Base-by-base conservation (phyloP, 2,888 invertebrate genomes). In the Synergus laeviventris region DNA sequence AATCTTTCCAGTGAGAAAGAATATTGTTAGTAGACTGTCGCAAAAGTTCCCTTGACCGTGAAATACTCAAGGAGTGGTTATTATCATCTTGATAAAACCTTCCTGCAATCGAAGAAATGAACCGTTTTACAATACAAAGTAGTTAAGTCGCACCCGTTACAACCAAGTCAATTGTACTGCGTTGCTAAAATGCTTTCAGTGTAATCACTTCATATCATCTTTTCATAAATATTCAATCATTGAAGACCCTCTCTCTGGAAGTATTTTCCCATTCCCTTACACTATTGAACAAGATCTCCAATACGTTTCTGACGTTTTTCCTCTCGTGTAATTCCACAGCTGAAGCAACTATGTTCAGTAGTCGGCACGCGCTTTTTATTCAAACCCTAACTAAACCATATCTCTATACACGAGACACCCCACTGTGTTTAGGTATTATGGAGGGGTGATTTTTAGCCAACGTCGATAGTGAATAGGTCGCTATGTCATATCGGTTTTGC, bases 351-450 rank as follows among this genome's bases (percentile, higher is more conserved):
- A 8, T 80, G 78, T 78, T 81, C 79, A 80, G 79, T 78, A 80
- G 79, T 78, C 79, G 81, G 80, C 77, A 76, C 81, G 76, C 76
- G 81, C 82, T 83, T 83, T 83, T 83, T 81, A 83, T 82, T 77
- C 79, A 79, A 79, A 76, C 83, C 83, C 83, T 79, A 83, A 78
- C 82, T 49, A 54, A 70, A 49, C 78, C 80, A 79, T n/a, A n/a
- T 76, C 80, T 77, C 80, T 77, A 31, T 31, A 75, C 77, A 75
- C 75, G 74, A 79, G 79, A 70, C 79, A 70, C 83, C 82, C 83
- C 73, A 78, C 78, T 74, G 79, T 74, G 78, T 21, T 54, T 56
- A 75, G 74, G 60, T 70, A 70, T 70, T 80, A 78, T 77, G 76
- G 76, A 76, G 80, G 83, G 80, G 78, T 76, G 79, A 79, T 83